Conservation (phyloP, 2,888 invertebrate species). For the Drosophila basisetae region DNA sequence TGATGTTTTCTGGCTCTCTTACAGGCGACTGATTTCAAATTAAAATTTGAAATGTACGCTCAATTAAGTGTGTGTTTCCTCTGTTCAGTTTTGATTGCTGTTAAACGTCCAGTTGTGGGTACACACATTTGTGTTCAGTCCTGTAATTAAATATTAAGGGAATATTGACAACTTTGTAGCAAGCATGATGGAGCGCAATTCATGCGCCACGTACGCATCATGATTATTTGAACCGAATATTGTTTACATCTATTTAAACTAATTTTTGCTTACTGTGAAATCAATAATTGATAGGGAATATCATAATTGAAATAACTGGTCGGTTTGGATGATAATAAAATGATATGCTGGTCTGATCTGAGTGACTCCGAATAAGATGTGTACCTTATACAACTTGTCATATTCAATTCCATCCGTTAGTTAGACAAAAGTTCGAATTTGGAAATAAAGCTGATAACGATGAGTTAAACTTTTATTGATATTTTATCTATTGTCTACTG, state of each 20-base stretch:
- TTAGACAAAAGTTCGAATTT: neutral
- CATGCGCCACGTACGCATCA: neutral
- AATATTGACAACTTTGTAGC: conserved; percentile 8
- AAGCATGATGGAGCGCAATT: too few relatives aligned
- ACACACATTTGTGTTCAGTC: conserved; percentile 1
- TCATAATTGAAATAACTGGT: neutral
- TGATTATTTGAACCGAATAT: too few relatives aligned
- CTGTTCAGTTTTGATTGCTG: conserved; percentile 24
- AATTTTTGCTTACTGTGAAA: neutral
- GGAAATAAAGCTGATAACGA: neutral
- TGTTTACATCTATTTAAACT: neutral
- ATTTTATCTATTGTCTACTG: neutral
- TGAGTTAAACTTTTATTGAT: neutral
- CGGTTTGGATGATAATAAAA: neutral
- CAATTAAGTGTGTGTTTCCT: conserved; percentile 51
- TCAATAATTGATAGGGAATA: neutral
- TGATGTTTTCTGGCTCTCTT: conserved; percentile 36
- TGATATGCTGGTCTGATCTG: neutral
- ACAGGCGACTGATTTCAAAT: conserved; percentile 64
- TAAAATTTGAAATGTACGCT: conserved; percentile 64
- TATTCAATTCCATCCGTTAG: neutral
- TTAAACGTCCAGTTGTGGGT: conserved; percentile 17
- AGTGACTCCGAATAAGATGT: neutral
- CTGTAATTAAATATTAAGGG: neutral
- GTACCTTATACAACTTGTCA: neutral